Evolutionary conservation across 2,888 invertebrate genomes (phyloP).

Genomic region (Dioctria rufipes): DNA sequence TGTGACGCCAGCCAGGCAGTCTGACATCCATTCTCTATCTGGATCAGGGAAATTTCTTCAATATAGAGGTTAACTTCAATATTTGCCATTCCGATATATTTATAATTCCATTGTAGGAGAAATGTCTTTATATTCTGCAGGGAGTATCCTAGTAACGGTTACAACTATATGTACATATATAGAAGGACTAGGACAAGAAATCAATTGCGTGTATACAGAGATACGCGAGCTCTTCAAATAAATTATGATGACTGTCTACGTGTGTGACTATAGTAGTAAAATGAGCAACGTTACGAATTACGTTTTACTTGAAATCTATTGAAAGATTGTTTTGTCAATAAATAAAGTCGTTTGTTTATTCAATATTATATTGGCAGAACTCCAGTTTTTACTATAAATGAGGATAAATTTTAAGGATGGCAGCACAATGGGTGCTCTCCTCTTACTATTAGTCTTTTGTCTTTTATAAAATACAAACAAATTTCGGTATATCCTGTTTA

Average conservation of each 20-base stretch:
- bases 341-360: too few relatives aligned
- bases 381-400: too few relatives aligned
- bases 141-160: neutral
- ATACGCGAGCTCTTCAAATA: too few relatives aligned
- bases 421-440: too few relatives aligned
- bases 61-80: neutral
- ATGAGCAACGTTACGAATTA: too few relatives aligned
- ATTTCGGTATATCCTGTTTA: too few relatives aligned
- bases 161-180: neutral
- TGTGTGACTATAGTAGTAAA: neutral
- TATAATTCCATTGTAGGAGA: neutral
- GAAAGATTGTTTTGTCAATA: too few relatives aligned
- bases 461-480: too few relatives aligned
- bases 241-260: conserved; percentile 14
- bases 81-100: neutral
- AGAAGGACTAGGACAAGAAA: conserved; percentile 10
- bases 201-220: neutral
- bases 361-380: too few relatives aligned
- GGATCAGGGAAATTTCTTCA: neutral
- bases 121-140: conserved; percentile 3
- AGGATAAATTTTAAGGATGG: too few relatives aligned
- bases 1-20: conserved; percentile 6
- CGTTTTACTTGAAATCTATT: too few relatives aligned
- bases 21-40: neutral
- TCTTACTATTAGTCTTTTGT: too few relatives aligned